Evolutionary conservation across 2,888 invertebrate species (phyloP).

Genomic region (Dusona sp.): DNA sequence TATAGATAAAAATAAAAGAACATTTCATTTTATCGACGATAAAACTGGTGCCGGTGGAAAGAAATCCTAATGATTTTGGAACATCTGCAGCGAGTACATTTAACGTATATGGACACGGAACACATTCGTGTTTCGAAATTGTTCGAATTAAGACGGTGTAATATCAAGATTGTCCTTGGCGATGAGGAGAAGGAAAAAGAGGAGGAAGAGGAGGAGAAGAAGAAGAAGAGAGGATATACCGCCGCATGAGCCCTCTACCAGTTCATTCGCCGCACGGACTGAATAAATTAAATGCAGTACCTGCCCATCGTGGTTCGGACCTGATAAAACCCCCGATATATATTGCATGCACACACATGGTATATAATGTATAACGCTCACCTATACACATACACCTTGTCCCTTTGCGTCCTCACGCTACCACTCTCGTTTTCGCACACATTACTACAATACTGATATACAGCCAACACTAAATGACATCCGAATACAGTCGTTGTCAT

Average conservation of each 20-base stretch:
- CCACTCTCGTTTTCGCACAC: constrained; percentile 50
- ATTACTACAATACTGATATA: constrained; percentile 30
- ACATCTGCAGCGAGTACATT: constrained; percentile 44
- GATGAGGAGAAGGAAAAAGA: constrained; percentile 11
- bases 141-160: constrained; percentile 75
- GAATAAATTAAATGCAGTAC: constrained; percentile 78
- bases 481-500: constrained; percentile 62
- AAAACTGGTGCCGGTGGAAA: constrained; percentile 17
- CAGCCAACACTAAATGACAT: constrained; percentile 46
- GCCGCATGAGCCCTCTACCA: constrained; percentile 49
- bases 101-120: constrained; percentile 58
- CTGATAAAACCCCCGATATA: constrained; percentile 77
- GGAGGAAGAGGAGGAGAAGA: constrained; percentile 33
- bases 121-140: constrained; percentile 66
- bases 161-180: constrained; percentile 68
- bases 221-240: constrained; percentile 60
- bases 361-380: constrained; percentile 17
- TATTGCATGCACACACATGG: constrained; percentile 25
- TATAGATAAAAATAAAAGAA: not conserved
- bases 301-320: constrained; percentile 79
- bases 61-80: constrained; percentile 47
- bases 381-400: constrained; percentile 30
- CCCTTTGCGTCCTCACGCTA: constrained; percentile 37
- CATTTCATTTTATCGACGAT: constrained; percentile 19
- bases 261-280: constrained; percentile 73